Evolutionary conservation across 2,797 vertebrate species (phyloP).

Genomic region (Octomys mimax): DNA sequence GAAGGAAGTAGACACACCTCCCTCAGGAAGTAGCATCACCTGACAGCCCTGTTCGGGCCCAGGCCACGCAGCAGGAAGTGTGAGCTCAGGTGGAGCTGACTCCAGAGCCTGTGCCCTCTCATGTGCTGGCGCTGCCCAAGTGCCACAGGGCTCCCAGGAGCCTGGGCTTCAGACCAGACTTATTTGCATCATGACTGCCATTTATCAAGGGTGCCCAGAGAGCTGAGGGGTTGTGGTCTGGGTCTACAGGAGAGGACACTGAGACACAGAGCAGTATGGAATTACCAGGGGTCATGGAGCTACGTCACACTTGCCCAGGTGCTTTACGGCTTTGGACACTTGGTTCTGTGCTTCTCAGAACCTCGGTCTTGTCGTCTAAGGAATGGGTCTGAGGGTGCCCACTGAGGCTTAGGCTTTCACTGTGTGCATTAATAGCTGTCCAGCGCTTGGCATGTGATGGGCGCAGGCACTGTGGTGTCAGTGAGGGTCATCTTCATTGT

Average conservation of each 20-base stretch:
- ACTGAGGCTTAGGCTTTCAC: neutral
- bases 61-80: neutral
- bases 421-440: neutral
- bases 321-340: neutral
- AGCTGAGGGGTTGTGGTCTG: fast-evolving
- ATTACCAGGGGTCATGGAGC: neutral
- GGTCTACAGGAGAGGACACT: neutral
- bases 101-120: neutral
- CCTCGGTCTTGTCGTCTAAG: neutral
- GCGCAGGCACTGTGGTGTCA: neutral
- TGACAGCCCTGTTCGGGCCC: neutral
- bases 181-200: neutral
- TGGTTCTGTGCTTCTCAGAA: neutral
- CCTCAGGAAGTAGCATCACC: neutral
- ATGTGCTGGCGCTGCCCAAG: neutral
- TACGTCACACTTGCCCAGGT: neutral
- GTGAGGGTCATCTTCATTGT: fast-evolving
- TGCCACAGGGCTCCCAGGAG: neutral
- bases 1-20: neutral
- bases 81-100: fast-evolving
- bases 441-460: neutral
- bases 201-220: neutral
- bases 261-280: neutral
- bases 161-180: neutral
- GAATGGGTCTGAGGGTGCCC: neutral